Base-by-base conservation (phyloP, 2,113 vertebrate species). In the Chaetorhynchus papuensis region DNA sequence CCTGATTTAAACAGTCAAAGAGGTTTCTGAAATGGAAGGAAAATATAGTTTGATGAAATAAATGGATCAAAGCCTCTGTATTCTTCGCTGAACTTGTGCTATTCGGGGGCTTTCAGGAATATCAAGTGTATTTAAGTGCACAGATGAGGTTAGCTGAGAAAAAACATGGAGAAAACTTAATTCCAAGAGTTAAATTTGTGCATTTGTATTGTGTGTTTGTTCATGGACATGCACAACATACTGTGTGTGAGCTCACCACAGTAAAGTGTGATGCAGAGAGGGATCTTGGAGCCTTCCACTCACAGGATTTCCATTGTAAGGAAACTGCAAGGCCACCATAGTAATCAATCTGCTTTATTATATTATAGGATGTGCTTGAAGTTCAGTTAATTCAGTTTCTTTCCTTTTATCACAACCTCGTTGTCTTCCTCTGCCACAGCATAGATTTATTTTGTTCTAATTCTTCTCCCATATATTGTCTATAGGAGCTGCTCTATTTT, bases 261-360 rank as follows among this genome's bases (percentile, higher is more conserved):
- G 31, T 18, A 44, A 68, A 47, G 12, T 27, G 24, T 3, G 3
- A n/a, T 24, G 7, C 0, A 3, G 16, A 42, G 39, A 24, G 15
- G 13, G 42, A 12, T 60, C 49, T 42, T 23, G 11, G 35, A 31
- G 16, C 11, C 61, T 70, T 78, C 60, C 27, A 37, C 4, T 9
- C 20, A 13, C 8, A 1, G 33, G 20, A 39, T n/a, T 72, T 61
- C 63, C 30, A 39, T 27, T 26, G 19, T 31, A 23, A 27, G 56
- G 71, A 42, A 83, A 41, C 33, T 41, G 54, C 54, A 66, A 57
- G 37, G 13, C 42, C 30, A 44, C 41, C 3, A 1, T 26, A 52
- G 37, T 35, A 10, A 64, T 76, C 33, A 30, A 0, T 50, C 39
- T 69, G 21, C 35, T 61, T 42, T 76, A 30, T 42, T 74, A 4